Percentiles rank a stretch among this genome's conserved stretches.
Evolutionary conservation across 2,797 vertebrate genomes (phyloP).

Genomic region (Erpetoichthys calabaricus): DNA sequence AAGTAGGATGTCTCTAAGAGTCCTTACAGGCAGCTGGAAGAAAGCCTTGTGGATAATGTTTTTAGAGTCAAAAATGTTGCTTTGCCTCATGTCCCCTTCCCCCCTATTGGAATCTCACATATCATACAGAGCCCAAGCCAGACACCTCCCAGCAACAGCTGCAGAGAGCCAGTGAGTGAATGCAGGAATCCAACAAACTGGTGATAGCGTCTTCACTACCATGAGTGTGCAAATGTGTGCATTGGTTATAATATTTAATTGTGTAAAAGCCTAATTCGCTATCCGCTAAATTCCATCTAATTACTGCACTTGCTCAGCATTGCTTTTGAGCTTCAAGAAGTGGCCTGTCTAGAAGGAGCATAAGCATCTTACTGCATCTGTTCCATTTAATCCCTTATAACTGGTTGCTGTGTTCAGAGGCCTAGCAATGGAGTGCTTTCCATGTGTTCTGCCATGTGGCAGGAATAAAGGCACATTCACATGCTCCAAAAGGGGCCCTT

Average conservation of each 20-base stretch:
- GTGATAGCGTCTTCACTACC: no score
- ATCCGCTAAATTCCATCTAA: conserved; percentile 24
- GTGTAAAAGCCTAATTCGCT: conserved; percentile 20
- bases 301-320: conserved; percentile 36
- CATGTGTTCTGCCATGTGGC: conserved; percentile 18
- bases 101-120: no score
- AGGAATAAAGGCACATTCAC: conserved; percentile 6
- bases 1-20: no score
- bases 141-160: no score
- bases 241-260: conserved; percentile 5
- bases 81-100: no score
- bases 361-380: conserved; percentile 45
- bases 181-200: no score
- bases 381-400: conserved; percentile 40
- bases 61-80: no score
- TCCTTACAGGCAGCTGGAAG: no score
- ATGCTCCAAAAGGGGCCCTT: no score
- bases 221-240: conserved; percentile 5
- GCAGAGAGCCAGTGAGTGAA: no score
- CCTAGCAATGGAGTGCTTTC: conserved; percentile 16
- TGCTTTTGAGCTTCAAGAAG: conserved; percentile 31
- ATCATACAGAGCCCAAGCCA: no score
- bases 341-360: conserved; percentile 39
- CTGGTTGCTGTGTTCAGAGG: conserved; percentile 21
- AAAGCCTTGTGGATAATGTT: no score